A percentile compares a stretch with the other conserved stretches of the same genome.
These are phyloP conservation scores for Ernsta delagoae DNA, from an alignment of 2,888 invertebrate species.

Conservation along the genomic window DNA sequence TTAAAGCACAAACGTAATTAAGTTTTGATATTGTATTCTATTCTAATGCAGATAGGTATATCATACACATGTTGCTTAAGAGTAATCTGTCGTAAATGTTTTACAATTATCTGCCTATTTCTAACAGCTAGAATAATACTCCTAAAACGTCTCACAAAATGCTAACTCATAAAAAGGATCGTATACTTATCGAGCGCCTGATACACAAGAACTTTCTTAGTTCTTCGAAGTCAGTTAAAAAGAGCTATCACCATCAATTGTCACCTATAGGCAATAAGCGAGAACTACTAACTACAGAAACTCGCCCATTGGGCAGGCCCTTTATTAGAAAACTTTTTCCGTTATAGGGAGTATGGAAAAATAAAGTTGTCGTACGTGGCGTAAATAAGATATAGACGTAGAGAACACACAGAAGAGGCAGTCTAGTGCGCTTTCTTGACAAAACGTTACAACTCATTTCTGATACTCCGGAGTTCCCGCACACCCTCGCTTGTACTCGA, in stretches of 20 bases:
- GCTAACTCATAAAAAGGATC: slow-evolving; percentile 16
- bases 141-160: not conserved
- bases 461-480: no score
- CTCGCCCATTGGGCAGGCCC: slow-evolving; percentile 71
- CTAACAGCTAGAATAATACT: no score
- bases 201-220: slow-evolving; percentile 46
- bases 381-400: slow-evolving; percentile 71
- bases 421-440: not conserved
- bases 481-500: no score
- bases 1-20: no score
- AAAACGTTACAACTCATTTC: not conserved
- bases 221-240: slow-evolving; percentile 71
- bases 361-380: slow-evolving; percentile 77
- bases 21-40: no score
- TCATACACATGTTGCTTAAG: no score
- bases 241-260: slow-evolving; percentile 80
- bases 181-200: slow-evolving; percentile 8
- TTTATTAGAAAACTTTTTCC: slow-evolving; percentile 83
- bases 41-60: no score
- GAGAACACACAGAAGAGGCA: not conserved
- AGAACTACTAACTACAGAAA: slow-evolving; percentile 56
- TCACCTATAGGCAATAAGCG: slow-evolving; percentile 80
- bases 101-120: no score
- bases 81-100: no score
- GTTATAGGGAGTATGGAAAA: slow-evolving; percentile 70